Evolutionary conservation across 2,113 vertebrate species (phyloP).

Genomic region (Oncorhynchus gorbuscha): DNA sequence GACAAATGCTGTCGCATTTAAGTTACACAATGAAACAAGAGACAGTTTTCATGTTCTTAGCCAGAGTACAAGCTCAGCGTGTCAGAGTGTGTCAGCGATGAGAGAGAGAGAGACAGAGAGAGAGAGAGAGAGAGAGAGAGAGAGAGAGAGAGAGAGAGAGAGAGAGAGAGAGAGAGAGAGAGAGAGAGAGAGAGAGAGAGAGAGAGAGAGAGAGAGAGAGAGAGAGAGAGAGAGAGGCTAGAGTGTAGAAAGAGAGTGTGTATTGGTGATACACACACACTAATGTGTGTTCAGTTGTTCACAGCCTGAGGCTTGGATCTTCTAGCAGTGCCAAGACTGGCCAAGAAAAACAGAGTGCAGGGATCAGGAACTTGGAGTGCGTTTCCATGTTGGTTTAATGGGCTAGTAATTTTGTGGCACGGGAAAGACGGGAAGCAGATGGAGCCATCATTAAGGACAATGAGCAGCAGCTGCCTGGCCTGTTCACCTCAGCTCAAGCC

Average conservation of each 20-base stretch:
- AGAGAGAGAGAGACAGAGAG: neutral
- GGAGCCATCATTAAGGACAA: conserved; percentile 86
- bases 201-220: neutral
- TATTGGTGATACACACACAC: neutral
- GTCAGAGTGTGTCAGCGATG: neutral
- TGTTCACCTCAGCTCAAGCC: conserved; percentile 74
- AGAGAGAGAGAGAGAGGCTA: neutral
- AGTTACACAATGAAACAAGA: conserved; percentile 12
- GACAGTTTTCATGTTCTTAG: conserved; percentile 8
- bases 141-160: neutral
- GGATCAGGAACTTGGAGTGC: conserved; percentile 66
- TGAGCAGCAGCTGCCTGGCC: conserved; percentile 87
- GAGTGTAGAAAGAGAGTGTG: conserved; percentile 4
- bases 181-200: neutral
- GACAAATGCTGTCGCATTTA: neutral
- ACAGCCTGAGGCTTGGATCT: conserved; percentile 28
- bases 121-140: neutral
- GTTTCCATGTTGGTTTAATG: conserved; percentile 85
- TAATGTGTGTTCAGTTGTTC: neutral
- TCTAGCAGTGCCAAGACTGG: conserved; percentile 32
- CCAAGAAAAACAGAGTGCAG: conserved; percentile 60
- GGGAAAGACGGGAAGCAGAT: conserved; percentile 85
- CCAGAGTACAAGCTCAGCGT: conserved; percentile 10
- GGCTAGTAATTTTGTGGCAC: conserved; percentile 86
- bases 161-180: neutral